Evolutionary conservation across 2,113 vertebrate genomes (phyloP), one percentile per base, ranked within the genome.

Genomic region (Edolisoma coerulescens): DNA sequence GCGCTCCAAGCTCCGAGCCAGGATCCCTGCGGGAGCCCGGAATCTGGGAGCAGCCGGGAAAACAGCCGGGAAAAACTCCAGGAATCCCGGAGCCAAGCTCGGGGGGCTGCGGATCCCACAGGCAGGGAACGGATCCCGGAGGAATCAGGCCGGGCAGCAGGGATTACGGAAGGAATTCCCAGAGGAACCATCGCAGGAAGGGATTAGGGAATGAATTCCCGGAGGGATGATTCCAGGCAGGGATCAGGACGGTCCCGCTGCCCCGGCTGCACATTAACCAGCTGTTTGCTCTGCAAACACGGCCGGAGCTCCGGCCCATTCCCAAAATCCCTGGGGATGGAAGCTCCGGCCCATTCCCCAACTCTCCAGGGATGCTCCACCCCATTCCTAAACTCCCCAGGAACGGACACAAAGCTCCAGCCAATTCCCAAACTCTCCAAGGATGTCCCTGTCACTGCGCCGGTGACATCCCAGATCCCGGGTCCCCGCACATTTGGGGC

Each of bases 221-320:
- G 0, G 61, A 69, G 85, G 23, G 52, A 13, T 2, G n/a, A 10
- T 28, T 69, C 11, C 28, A 6, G 73, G n/a, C 33, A 35, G 32
- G 22, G 54, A 56, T 56, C n/a, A 9, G 45, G 76, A 44, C 47
- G 3, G 60, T 5, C 10, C 53, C 3, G n/a, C 56, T 17, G 63
- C 47, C n/a, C 27, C n/a, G 1, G 52, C 85, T 94, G 96, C 89
- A 67, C 92, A 95, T 96, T 93, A 97, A 97, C 96, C 92, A 78
- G 85, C 57, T 93, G 91, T 94, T 95, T 92, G 32, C 87, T 83
- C 70, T 30, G 89, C 89, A 96, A 95, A 95, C 69, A 94, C 11
- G 1, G 18, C 2, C 23, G 10, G 47, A 18, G 37, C 45, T 41
- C 49, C 49, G 9, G 49, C 49, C 52, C 37, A 24, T 53, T 39